phyloP scores from a whole-genome alignment of 1,140 invertebrate species.

The Drosophila neocordata region DNA sequence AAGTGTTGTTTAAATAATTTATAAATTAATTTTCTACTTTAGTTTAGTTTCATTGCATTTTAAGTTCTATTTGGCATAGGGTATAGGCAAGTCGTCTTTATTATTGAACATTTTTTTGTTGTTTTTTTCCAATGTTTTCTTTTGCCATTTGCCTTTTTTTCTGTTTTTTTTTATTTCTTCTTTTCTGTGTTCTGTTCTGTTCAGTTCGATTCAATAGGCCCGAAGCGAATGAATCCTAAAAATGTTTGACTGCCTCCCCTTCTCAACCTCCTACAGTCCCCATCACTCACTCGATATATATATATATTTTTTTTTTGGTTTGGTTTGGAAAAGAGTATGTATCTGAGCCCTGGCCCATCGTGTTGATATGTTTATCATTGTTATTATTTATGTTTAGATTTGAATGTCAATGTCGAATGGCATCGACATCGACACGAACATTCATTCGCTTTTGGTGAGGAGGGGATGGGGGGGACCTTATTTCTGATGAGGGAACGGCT shows the following conservation, averaged over 20 bases:
- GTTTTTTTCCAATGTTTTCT: constrained; percentile 9
- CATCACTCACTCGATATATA: constrained; percentile 34
- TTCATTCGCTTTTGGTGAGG: constrained; percentile 21
- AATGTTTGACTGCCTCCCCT: constrained; percentile 43
- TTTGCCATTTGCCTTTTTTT: not conserved
- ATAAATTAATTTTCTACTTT: no score
- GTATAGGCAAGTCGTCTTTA: not conserved
- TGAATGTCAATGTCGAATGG: constrained; percentile 76
- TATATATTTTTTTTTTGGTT: constrained; percentile 20
- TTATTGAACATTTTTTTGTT: not conserved
- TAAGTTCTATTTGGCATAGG: not conserved
- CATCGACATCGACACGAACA: constrained; percentile 31
- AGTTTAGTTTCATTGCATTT: no score
- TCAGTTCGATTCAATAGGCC: constrained; percentile 31
- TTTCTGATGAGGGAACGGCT: not conserved
- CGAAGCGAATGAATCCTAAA: constrained; percentile 68
- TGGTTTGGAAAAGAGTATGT: not conserved
- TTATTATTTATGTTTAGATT: constrained; percentile 81
- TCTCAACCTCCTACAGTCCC: constrained; percentile 17
- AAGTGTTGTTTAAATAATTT: no score
- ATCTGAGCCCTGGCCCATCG: constrained; percentile 34
- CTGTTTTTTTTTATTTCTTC: constrained; percentile 12
- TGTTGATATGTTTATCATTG: constrained; percentile 81
- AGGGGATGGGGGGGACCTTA: constrained; percentile 22
- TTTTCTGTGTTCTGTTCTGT: constrained; percentile 38